Evolutionary conservation across 2,888 invertebrate species (phyloP).

Genomic region (Hyposoter didymator): DNA sequence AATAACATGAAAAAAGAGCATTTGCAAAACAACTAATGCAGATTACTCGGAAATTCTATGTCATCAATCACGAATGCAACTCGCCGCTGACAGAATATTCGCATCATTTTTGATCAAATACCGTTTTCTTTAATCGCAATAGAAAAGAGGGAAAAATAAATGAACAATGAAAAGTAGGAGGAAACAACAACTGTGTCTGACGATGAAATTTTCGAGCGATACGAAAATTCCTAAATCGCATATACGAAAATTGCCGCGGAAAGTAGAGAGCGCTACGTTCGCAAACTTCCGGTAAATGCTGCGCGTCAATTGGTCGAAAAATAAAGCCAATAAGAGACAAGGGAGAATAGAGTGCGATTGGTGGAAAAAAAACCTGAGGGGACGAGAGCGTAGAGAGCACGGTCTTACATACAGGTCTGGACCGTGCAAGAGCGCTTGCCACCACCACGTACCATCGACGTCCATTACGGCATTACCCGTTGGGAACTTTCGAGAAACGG

Average conservation of each 20-base stretch:
- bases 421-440: constrained; percentile 18
- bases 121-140: neutral
- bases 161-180: neutral
- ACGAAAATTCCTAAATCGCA: neutral
- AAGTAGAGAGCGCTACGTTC: constrained; percentile 53
- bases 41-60: neutral
- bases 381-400: constrained; percentile 20
- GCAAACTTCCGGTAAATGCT: constrained; percentile 35
- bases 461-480: constrained; percentile 73
- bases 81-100: neutral
- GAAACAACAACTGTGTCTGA: neutral
- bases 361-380: constrained; percentile 45
- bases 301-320: neutral
- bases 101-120: neutral
- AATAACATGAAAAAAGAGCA: neutral
- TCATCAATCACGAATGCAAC: neutral
- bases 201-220: neutral
- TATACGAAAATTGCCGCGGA: neutral
- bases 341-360: constrained; percentile 42
- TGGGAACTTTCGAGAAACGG: constrained; percentile 80
- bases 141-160: neutral
- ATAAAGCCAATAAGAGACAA: constrained; percentile 26
- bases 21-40: neutral
- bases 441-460: constrained; percentile 71
- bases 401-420: too few species aligned